A percentile compares a stretch with the other conserved stretches of the same genome.
These are phyloP conservation scores for Callyntrura guangdongensis DNA, from an alignment of 2,888 invertebrate genomes.

Conservation along the genomic window DNA sequence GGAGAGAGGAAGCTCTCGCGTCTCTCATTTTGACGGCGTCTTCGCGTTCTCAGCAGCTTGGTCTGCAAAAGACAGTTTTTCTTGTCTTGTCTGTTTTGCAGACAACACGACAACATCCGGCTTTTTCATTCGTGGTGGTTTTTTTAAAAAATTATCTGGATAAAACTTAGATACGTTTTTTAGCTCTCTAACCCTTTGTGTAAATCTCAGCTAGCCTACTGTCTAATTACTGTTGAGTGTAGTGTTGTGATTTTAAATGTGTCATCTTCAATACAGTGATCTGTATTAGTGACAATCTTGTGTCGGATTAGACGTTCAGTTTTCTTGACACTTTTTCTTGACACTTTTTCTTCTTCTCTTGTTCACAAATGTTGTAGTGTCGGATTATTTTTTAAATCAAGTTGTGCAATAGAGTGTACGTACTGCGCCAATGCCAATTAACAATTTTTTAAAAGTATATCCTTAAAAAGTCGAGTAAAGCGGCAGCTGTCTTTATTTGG, in stretches of 20 bases:
- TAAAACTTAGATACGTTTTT: neutral
- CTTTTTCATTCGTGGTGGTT: neutral
- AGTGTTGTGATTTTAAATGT: constrained; percentile 5
- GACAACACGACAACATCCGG: constrained; percentile 20
- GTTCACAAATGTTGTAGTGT: neutral
- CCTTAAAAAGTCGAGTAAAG: too few relatives aligned
- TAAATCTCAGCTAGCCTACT: too few relatives aligned
- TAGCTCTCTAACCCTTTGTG: too few relatives aligned
- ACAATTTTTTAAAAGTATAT: too few relatives aligned
- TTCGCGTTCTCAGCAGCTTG: neutral
- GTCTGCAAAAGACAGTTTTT: neutral
- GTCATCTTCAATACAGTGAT: neutral
- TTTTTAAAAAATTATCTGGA: too few relatives aligned
- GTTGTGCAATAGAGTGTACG: too few relatives aligned
- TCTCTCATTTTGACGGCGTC: neutral
- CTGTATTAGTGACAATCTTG: too few relatives aligned
- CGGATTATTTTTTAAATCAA: too few relatives aligned
- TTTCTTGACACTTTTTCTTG: too few relatives aligned
- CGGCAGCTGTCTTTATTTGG: too few relatives aligned
- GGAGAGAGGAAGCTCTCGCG: neutral
- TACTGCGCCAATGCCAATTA: too few relatives aligned
- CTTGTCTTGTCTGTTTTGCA: neutral
- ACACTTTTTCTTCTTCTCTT: neutral
- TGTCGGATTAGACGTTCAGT: neutral
- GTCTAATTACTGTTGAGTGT: neutral